phyloP scores from a whole-genome alignment of 53 echinoderm and acorn worm species.

The Zoroaster sp. region DNA sequence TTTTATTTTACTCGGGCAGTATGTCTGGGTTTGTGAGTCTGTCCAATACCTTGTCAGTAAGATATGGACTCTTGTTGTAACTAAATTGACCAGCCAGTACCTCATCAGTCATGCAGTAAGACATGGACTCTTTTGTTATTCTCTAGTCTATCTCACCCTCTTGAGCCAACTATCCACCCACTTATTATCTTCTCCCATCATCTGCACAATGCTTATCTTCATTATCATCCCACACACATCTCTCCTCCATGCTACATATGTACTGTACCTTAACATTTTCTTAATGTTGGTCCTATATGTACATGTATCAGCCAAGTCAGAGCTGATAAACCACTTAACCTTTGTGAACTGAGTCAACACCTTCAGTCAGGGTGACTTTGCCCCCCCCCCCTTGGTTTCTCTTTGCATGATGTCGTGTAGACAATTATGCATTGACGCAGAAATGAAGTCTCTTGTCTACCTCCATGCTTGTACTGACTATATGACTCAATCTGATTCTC shows the following conservation, averaged over 20 bases:
- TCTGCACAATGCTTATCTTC: not conserved
- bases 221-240: not conserved
- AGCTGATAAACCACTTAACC: constrained; percentile 19
- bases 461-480: not conserved
- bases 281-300: not conserved
- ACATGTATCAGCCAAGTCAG: not conserved
- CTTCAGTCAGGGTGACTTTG: not conserved
- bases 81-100: not conserved
- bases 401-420: not conserved
- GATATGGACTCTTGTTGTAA: not conserved
- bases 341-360: constrained; percentile 12
- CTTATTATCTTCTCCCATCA: not conserved
- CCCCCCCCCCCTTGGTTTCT: not conserved
- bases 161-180: too few relatives aligned
- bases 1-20: too few relatives aligned
- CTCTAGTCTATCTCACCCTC: not conserved
- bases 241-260: not conserved
- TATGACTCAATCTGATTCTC: constrained; percentile 6
- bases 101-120: not conserved
- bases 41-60: not conserved
- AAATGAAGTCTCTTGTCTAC: not conserved
- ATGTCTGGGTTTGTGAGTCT: too few relatives aligned
- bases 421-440: not conserved
- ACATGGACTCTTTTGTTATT: not conserved
- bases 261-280: not conserved